A percentile compares a stretch with the other conserved stretches of the same genome.
phyloP scores from a whole-genome alignment of 2,797 vertebrate species.

The Manis pentadactyla region DNA sequence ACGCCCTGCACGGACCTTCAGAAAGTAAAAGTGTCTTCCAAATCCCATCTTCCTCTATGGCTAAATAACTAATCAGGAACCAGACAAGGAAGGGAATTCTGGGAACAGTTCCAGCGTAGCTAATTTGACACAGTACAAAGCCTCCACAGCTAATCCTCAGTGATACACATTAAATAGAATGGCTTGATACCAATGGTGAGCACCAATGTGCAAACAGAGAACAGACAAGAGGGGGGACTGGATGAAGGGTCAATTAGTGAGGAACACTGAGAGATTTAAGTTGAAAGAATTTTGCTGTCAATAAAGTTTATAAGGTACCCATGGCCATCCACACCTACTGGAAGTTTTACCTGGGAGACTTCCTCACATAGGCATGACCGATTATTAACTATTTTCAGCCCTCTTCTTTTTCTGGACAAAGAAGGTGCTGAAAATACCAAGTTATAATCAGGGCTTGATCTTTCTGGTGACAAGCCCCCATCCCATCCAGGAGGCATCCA shows the following conservation, averaged over 20 bases:
- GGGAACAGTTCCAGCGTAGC: neutral
- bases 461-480: neutral
- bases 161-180: neutral
- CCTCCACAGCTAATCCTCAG: neutral
- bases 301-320: neutral
- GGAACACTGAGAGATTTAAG: neutral
- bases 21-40: neutral
- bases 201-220: neutral
- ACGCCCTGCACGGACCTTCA: rapidly evolving
- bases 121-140: neutral
- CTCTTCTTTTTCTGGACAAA: neutral
- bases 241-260: neutral
- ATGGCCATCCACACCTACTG: neutral
- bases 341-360: neutral
- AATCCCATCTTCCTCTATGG: neutral
- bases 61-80: neutral
- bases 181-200: neutral
- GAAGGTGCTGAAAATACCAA: neutral
- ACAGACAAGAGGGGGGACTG: neutral
- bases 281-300: neutral
- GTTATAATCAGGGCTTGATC: neutral
- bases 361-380: neutral
- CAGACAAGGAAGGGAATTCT: neutral
- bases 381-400: neutral
- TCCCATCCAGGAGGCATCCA: neutral